phyloP scores from a whole-genome alignment of 2,797 vertebrate genomes.

The Scarus forsteni region DNA sequence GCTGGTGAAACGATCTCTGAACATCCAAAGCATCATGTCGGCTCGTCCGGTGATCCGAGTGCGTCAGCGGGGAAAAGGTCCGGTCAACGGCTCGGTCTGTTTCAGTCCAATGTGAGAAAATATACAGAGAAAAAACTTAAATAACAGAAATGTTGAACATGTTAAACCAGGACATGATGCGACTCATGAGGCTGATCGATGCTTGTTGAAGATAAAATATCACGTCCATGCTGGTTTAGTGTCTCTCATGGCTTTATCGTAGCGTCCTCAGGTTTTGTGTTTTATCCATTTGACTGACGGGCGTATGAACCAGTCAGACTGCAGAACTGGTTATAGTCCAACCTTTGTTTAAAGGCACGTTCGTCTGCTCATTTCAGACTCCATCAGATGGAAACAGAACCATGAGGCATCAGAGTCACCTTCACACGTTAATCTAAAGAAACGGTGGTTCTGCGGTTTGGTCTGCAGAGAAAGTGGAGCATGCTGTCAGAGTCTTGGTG shows the following conservation, averaged over 20 bases:
- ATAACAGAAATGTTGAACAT: background rate
- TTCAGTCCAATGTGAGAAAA: conserved; percentile 17
- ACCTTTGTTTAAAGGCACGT: background rate
- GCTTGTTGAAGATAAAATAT: background rate
- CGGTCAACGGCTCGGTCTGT: background rate
- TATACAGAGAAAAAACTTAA: background rate
- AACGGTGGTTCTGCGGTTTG: too few species aligned
- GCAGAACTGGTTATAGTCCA: conserved; percentile 1
- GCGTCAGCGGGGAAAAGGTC: background rate
- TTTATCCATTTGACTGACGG: background rate
- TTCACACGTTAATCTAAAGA: too few species aligned
- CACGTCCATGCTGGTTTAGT: background rate
- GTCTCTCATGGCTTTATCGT: conserved; percentile 8
- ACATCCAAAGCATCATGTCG: background rate
- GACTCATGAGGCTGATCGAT: background rate
- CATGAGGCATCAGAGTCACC: too few species aligned
- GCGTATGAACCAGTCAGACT: background rate
- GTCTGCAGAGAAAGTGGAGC: too few species aligned
- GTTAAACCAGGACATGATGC: background rate
- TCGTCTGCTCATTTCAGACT: too few species aligned
- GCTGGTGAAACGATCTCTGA: conserved; percentile 32
- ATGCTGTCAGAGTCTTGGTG: too few species aligned
- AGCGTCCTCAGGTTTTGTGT: background rate
- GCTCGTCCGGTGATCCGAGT: background rate
- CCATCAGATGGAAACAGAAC: too few species aligned